These are phyloP conservation scores for Plectropomus leopardus DNA, from an alignment of 2,113 vertebrate species.

Conservation along the genomic window DNA sequence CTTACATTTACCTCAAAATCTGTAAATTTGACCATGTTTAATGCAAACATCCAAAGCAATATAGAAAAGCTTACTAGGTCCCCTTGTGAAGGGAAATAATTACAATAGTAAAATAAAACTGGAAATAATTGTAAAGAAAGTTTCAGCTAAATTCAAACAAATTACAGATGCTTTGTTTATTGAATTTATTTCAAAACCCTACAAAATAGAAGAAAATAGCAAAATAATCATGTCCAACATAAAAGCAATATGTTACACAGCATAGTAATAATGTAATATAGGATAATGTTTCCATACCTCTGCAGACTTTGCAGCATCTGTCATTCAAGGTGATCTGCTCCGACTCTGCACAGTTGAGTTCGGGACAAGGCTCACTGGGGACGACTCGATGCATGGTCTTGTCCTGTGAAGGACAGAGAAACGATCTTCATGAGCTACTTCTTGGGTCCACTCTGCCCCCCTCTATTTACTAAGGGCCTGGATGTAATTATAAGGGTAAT, in stretches of 20 bases:
- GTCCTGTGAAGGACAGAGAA: slow-evolving; percentile 81
- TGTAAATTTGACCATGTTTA: no score
- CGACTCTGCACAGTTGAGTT: slow-evolving; percentile 90
- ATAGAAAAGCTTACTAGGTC: no score
- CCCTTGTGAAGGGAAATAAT: no score
- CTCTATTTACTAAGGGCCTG: slow-evolving; percentile 51
- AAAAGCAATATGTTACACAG: no score
- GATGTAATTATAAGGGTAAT: slow-evolving; percentile 72
- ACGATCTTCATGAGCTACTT: slow-evolving; percentile 40
- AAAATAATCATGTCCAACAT: background rate
- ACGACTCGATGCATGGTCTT: slow-evolving; percentile 91
- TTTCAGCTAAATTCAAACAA: background rate
- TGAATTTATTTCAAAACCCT: background rate
- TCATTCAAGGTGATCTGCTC: slow-evolving; percentile 91
- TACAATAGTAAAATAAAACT: no score
- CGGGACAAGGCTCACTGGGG: slow-evolving; percentile 84
- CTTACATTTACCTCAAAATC: no score
- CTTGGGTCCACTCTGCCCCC: slow-evolving; percentile 1
- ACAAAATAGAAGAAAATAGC: background rate
- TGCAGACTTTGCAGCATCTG: slow-evolving; percentile 97
- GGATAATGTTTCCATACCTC: slow-evolving; percentile 86
- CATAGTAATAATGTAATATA: background rate
- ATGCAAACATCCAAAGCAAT: no score
- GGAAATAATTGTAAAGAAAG: background rate
- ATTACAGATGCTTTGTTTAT: background rate